phyloP scores from a whole-genome alignment of 2,888 invertebrate genomes.

The Himalopsyche tibetana region DNA sequence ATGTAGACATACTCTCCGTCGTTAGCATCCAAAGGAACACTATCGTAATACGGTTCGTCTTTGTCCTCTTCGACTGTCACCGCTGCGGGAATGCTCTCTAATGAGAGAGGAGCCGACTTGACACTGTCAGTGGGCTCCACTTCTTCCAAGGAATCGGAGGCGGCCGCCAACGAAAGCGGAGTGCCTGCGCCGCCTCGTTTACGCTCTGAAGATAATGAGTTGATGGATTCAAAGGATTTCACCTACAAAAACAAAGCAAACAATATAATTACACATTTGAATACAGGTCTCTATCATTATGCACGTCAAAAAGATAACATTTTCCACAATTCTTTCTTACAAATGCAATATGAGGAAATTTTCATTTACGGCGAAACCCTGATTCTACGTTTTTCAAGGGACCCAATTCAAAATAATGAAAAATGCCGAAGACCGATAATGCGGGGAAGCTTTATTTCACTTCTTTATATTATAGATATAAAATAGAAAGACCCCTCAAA shows the following conservation, averaged over 20 bases:
- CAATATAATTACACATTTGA: background rate
- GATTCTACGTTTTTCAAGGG: no score
- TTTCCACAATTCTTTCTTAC: no score
- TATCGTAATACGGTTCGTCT: conserved; percentile 85
- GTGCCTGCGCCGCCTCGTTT: conserved; percentile 77
- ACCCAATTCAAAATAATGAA: no score
- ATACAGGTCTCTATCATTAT: no score
- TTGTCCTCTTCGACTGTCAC: conserved; percentile 67
- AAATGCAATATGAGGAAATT: no score
- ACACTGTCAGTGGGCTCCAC: conserved; percentile 72
- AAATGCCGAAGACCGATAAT: no score
- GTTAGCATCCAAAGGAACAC: conserved; percentile 81
- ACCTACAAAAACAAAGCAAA: conserved; percentile 71
- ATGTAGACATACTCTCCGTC: conserved; percentile 87
- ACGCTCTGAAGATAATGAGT: conserved; percentile 80
- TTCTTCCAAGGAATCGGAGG: conserved; percentile 60
- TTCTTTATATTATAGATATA: no score
- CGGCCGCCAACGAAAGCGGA: conserved; percentile 73
- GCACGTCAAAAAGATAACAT: no score
- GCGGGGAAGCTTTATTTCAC: no score
- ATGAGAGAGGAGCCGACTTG: conserved; percentile 68
- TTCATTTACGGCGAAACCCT: no score
- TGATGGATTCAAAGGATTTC: conserved; percentile 82
- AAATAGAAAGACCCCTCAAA: no score
- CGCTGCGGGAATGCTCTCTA: conserved; percentile 64